Conservation (phyloP, 2,797 vertebrate species). For the Leptodactylus fallax region DNA sequence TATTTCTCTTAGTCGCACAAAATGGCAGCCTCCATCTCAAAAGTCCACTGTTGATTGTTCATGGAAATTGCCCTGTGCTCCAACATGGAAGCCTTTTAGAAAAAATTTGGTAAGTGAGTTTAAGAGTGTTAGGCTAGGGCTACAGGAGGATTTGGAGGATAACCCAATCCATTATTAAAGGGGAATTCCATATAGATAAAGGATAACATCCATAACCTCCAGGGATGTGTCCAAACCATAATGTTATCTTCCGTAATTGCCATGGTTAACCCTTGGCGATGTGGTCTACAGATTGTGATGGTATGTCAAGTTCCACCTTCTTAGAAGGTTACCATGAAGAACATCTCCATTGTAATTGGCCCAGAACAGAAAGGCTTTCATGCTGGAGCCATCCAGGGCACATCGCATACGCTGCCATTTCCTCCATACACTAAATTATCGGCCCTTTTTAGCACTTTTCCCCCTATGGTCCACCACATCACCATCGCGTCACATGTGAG, state of each 20-base stretch:
- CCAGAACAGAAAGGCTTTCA: neutral
- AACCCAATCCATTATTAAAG: neutral
- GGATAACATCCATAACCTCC: neutral
- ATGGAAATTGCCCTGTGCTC: neutral
- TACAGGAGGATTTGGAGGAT: neutral
- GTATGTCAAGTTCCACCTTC: too few relatives aligned
- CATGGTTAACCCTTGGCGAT: too few relatives aligned
- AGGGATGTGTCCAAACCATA: too few relatives aligned
- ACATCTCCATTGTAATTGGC: neutral
- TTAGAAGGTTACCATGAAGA: too few relatives aligned
- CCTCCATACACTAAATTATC: neutral
- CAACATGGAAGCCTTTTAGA: neutral
- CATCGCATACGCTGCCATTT: neutral
- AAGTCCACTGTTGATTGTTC: neutral
- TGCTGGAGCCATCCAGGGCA: neutral
- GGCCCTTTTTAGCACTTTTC: neutral
- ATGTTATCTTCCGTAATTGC: too few relatives aligned
- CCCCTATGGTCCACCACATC: neutral
- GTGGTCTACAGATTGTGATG: too few relatives aligned
- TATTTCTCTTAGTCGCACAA: neutral
- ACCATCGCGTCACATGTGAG: neutral
- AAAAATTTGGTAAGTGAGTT: neutral
- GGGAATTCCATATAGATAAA: neutral
- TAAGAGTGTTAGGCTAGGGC: neutral
- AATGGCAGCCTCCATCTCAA: neutral